A percentile compares a stretch with the other conserved stretches of the same genome.
phyloP scores from a whole-genome alignment of 1,140 invertebrate species.

The Saccostrea glomerata region DNA sequence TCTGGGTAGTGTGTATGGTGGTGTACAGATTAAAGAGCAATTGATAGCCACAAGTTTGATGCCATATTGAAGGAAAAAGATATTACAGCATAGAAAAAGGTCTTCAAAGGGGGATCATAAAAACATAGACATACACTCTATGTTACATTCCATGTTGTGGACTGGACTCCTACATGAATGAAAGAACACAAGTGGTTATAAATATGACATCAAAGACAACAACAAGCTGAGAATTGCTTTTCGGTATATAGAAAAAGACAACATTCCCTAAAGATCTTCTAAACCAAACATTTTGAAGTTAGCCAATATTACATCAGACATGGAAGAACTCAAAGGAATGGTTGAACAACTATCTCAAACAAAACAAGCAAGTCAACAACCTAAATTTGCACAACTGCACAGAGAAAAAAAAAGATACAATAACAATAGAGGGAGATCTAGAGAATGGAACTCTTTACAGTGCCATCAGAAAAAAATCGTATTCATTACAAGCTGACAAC shows the following conservation, averaged over 20 bases:
- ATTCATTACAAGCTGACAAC: neutral
- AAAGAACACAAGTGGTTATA: constrained; percentile 50
- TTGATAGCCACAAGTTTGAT: constrained; percentile 50
- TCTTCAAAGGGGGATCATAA: constrained; percentile 19
- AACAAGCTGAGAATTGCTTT: constrained; percentile 49
- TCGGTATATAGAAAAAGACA: neutral
- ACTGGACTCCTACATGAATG: constrained; percentile 45
- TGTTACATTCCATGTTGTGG: constrained; percentile 51
- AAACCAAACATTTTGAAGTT: constrained; percentile 21
- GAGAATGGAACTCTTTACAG: too few species aligned
- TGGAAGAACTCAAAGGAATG: constrained; percentile 47
- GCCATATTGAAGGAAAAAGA: constrained; percentile 47
- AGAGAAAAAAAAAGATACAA: neutral
- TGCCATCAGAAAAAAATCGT: neutral
- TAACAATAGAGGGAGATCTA: neutral
- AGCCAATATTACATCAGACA: neutral
- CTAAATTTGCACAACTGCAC: too few species aligned
- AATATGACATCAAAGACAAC: constrained; percentile 53
- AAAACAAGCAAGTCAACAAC: too few species aligned
- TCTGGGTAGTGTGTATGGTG: constrained; percentile 53
- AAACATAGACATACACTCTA: neutral
- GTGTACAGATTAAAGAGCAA: constrained; percentile 41
- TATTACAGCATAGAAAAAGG: constrained; percentile 52
- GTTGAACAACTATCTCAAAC: constrained; percentile 15
- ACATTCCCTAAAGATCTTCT: too few species aligned